Base-by-base conservation (phyloP, 2,797 vertebrate genomes). In the Darevskia mixta region DNA sequence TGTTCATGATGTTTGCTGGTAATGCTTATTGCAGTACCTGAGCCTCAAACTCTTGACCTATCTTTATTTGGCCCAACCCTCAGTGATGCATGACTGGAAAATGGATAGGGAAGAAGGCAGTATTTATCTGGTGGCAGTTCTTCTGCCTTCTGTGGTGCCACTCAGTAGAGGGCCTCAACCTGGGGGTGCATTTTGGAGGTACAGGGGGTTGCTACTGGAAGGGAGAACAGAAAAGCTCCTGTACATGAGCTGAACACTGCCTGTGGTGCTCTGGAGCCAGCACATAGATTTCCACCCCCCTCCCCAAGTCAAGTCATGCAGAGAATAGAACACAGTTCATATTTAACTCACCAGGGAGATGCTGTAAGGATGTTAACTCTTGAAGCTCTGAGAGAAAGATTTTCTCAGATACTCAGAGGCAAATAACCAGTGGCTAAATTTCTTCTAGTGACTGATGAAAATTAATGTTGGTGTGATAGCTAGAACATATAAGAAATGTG, bases 361-460 rank as follows among this genome's bases (percentile, higher is more conserved):
- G 64, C 61, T 79, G 75, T 27, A 79, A 66, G 87, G 72, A 27
- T 81, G 11, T 23, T 93, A 87, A 85, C 86, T 87, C 67, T 77
- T 79, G 0, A 27, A 86, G 27, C 72, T 49, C 41, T 13, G 49
- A 61, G 49, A 79, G 35, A 5, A 8, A 88, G 7, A 3, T 86
- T 43, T 64, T 91, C 88, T 86, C 11, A 89, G 11, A 3, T 5
- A 5, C 55, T 91, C 77, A 79, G 80, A 78, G 87, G 75, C 58
- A 91, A 64, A 45, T 81, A 89, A 64, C 90, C 83, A 66, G 71
- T 86, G 15, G 45, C 64, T 89, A 5, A 69, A 83, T 90, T 90
- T 90, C 18, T 82, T 84, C 76, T 82, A 49, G 15, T 87, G 82
- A 92, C 3, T 29, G 25, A 35, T 1, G 0, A 79, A 35, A 41